Percentiles rank a stretch among this genome's conserved stretches.
phyloP scores from a whole-genome alignment of 35 echinoderm and acorn worm genomes.

The Amphiura filiformis region DNA sequence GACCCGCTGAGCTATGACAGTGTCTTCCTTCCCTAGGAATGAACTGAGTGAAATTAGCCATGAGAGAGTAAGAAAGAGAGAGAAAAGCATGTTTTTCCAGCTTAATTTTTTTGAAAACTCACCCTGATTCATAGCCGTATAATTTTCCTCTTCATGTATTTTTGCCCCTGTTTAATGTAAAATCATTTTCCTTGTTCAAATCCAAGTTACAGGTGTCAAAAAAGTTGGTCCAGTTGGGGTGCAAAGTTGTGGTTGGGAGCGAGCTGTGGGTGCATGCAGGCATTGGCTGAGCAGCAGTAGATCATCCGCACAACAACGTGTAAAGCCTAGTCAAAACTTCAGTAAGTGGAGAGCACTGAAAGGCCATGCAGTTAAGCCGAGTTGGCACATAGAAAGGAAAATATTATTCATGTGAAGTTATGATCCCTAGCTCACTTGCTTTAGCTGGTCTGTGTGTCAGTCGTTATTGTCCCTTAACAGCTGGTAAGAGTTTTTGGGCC shows the following conservation, averaged over 20 bases:
- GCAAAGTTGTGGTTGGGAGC: too few relatives aligned
- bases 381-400: background rate
- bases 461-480: background rate
- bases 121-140: background rate
- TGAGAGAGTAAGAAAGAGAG: too few relatives aligned
- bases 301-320: too few relatives aligned
- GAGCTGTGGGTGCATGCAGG: too few relatives aligned
- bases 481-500: background rate
- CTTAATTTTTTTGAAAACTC: background rate
- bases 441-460: background rate
- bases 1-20: background rate
- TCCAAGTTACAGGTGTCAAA: too few relatives aligned
- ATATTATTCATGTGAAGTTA: background rate
- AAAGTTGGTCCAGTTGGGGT: too few relatives aligned
- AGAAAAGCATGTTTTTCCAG: too few relatives aligned
- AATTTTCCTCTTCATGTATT: background rate
- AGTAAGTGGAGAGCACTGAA: background rate
- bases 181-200: too few relatives aligned
- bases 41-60: background rate
- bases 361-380: background rate
- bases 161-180: too few relatives aligned
- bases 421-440: too few relatives aligned
- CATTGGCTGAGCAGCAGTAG: too few relatives aligned
- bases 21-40: background rate
- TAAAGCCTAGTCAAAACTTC: background rate